Evolutionary conservation across 2,888 invertebrate species (phyloP).

Genomic region (Cinara cedri): DNA sequence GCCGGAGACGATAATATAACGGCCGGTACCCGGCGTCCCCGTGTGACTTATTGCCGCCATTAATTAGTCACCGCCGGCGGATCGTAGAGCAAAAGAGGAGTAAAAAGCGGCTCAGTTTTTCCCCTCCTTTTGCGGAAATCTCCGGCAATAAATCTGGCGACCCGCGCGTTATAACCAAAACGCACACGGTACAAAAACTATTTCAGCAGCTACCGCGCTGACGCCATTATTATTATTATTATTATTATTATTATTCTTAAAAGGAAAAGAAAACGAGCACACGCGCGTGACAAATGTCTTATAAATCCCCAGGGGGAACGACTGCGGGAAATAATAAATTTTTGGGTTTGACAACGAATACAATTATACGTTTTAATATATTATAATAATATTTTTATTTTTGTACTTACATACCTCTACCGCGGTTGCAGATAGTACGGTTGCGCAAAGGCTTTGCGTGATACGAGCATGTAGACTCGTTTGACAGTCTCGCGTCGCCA

Average conservation of each 20-base stretch:
- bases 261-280: neutral
- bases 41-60: slow-evolving; percentile 36
- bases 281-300: neutral
- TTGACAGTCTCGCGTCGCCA: too few species aligned
- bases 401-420: too few species aligned
- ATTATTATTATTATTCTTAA: neutral
- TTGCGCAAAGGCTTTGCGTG: too few species aligned
- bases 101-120: slow-evolving; percentile 22
- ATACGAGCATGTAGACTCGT: too few species aligned
- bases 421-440: too few species aligned
- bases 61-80: slow-evolving; percentile 12
- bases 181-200: neutral
- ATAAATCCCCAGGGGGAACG: too few species aligned
- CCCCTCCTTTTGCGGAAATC: slow-evolving; percentile 7
- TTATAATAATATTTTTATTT: too few species aligned
- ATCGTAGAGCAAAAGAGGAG: neutral
- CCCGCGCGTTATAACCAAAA: neutral
- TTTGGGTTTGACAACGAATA: too few species aligned
- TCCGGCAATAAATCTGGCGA: slow-evolving; percentile 18
- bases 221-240: neutral
- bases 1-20: neutral
- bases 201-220: too few species aligned
- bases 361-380: too few species aligned
- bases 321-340: too few species aligned
- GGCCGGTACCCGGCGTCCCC: neutral